phyloP scores from a whole-genome alignment of 2,888 invertebrate genomes.

The Pyrrhia umbra region DNA sequence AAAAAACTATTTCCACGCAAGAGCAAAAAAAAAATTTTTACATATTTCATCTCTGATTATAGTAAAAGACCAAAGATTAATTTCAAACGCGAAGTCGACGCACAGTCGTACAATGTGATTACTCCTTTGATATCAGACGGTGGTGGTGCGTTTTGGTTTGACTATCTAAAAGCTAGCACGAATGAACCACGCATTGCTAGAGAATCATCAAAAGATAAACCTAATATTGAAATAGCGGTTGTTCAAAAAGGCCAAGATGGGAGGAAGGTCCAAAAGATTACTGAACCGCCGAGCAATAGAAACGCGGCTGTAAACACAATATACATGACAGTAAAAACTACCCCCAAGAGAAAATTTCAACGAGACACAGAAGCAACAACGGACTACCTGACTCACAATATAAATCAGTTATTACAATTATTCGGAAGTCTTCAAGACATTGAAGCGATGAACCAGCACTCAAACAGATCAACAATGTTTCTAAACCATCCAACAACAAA shows the following conservation, averaged over 20 bases:
- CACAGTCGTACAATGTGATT: constrained; percentile 56
- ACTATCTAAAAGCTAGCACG: constrained; percentile 65
- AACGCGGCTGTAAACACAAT: not conserved
- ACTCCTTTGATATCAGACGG: constrained; percentile 68
- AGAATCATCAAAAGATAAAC: constrained; percentile 22
- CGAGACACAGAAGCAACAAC: constrained; percentile 12
- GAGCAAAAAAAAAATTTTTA: constrained; percentile 56
- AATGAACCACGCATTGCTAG: constrained; percentile 37
- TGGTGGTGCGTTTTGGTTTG: constrained; percentile 71
- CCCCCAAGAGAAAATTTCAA: constrained; percentile 8
- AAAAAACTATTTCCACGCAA: constrained; percentile 63
- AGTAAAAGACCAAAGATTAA: constrained; percentile 52
- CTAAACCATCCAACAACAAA: constrained; percentile 1
- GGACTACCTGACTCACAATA: constrained; percentile 54
- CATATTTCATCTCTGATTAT: constrained; percentile 45
- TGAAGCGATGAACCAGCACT: constrained; percentile 40
- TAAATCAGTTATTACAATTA: constrained; percentile 67
- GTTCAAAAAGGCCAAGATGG: constrained; percentile 4
- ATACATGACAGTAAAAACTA: constrained; percentile 11
- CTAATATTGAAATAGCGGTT: constrained; percentile 23
- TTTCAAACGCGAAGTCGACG: constrained; percentile 45
- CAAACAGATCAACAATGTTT: constrained; percentile 27
- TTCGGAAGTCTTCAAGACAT: constrained; percentile 56
- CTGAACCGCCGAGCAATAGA: not conserved
- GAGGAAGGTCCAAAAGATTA: too few species aligned